These are phyloP conservation scores for Tribolium freemani DNA, from an alignment of 2,888 invertebrate genomes.

Conservation along the genomic window DNA sequence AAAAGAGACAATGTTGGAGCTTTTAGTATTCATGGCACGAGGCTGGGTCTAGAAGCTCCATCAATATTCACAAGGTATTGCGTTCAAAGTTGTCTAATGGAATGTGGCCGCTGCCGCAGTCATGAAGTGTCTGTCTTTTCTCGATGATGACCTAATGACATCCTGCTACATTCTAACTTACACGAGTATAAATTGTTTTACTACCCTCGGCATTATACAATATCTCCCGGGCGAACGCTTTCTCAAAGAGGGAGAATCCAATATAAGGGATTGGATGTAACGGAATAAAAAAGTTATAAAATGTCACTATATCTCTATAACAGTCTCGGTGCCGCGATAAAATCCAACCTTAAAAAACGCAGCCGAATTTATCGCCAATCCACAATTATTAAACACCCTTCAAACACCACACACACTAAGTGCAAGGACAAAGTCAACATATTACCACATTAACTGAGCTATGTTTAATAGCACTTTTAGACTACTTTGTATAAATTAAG, in stretches of 20 bases:
- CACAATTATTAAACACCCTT: not conserved
- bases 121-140: slow-evolving; percentile 47
- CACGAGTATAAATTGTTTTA: slow-evolving; percentile 52
- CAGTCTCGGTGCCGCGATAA: slow-evolving; percentile 34
- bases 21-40: slow-evolving; percentile 60
- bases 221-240: slow-evolving; percentile 51
- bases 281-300: slow-evolving; percentile 55
- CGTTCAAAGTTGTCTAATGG: slow-evolving; percentile 64
- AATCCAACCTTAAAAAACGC: slow-evolving; percentile 24
- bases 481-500: no score
- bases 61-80: slow-evolving; percentile 66
- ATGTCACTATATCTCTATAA: slow-evolving; percentile 49
- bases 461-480: no score
- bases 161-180: slow-evolving; percentile 47
- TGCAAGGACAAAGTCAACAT: no score
- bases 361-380: not conserved
- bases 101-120: slow-evolving; percentile 59
- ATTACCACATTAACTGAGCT: no score
- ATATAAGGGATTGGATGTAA: slow-evolving; percentile 55
- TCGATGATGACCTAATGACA: slow-evolving; percentile 53
- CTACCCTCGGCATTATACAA: slow-evolving; percentile 50
- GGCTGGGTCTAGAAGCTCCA: slow-evolving; percentile 56
- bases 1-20: slow-evolving; percentile 44
- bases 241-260: slow-evolving; percentile 49
- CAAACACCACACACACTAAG: no score